phyloP scores from a whole-genome alignment of 2,113 vertebrate genomes.

The Rhea pennata region DNA sequence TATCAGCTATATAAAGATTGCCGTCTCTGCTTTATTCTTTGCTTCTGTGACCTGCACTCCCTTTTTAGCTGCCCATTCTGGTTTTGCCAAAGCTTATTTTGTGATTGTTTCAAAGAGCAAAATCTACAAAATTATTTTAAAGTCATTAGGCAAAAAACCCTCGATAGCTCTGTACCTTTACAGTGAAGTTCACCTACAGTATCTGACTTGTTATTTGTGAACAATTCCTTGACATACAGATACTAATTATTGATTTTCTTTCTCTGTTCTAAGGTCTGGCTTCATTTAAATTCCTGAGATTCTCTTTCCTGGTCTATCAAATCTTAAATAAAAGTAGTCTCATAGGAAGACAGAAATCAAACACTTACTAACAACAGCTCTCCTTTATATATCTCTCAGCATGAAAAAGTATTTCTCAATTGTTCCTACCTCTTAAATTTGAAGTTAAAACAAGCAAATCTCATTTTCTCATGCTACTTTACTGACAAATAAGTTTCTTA shows the following conservation, averaged over 20 bases:
- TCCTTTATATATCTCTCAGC: not conserved
- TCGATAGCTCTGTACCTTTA: not conserved
- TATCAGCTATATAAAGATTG: not conserved
- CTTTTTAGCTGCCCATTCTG: not conserved
- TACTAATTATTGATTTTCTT: not conserved
- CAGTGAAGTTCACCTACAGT: not conserved
- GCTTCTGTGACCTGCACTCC: not conserved
- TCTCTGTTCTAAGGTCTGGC: not conserved
- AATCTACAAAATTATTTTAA: not conserved
- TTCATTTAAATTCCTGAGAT: not conserved
- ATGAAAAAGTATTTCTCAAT: not conserved
- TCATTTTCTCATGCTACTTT: not conserved
- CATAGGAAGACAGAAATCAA: not conserved
- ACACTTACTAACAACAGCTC: not conserved
- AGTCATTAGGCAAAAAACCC: not conserved
- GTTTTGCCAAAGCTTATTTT: not conserved
- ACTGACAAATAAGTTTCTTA: not conserved
- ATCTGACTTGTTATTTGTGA: not conserved
- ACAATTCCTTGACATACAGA: not conserved
- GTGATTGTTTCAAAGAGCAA: not conserved
- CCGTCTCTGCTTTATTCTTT: not conserved
- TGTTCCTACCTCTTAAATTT: not conserved
- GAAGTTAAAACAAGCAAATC: not conserved
- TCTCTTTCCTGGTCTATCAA: not conserved
- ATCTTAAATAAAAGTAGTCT: not conserved